phyloP scores from a whole-genome alignment of 1,140 invertebrate species.

The Pseudomyrmex flavicornis region DNA sequence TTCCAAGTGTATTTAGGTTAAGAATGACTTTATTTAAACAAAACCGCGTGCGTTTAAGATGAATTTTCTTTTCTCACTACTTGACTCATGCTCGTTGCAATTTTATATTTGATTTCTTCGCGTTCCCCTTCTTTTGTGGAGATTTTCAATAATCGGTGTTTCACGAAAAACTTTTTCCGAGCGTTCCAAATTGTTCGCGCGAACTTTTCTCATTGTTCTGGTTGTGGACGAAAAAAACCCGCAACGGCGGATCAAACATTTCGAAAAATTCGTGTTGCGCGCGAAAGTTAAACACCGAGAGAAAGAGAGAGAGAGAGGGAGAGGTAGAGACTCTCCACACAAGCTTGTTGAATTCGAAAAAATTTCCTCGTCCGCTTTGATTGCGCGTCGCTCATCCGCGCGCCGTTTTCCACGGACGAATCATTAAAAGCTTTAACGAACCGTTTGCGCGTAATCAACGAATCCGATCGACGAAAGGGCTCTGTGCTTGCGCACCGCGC shows the following conservation, averaged over 20 bases:
- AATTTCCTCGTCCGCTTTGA: constrained; percentile 31
- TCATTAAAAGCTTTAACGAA: constrained; percentile 71
- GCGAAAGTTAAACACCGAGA: constrained; percentile 9
- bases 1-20: neutral
- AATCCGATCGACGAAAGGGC: constrained; percentile 28
- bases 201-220: constrained; percentile 50
- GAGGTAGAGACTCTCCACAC: neutral
- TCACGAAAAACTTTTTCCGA: neutral
- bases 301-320: neutral
- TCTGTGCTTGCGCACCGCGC: constrained; percentile 4
- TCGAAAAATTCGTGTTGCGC: neutral
- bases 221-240: neutral
- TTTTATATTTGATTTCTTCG: too few species aligned
- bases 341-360: neutral
- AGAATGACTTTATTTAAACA: constrained; percentile 1
- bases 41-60: neutral
- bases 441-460: constrained; percentile 60
- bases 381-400: constrained; percentile 26
- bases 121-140: neutral
- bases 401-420: constrained; percentile 41
- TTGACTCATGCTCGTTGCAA: neutral
- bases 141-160: neutral
- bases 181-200: too few species aligned
- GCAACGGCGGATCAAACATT: constrained; percentile 31
- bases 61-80: neutral